A percentile compares a stretch with the other conserved stretches of the same genome.
Conservation (phyloP, 2,113 vertebrate genomes). For the Theropithecus gelada region DNA sequence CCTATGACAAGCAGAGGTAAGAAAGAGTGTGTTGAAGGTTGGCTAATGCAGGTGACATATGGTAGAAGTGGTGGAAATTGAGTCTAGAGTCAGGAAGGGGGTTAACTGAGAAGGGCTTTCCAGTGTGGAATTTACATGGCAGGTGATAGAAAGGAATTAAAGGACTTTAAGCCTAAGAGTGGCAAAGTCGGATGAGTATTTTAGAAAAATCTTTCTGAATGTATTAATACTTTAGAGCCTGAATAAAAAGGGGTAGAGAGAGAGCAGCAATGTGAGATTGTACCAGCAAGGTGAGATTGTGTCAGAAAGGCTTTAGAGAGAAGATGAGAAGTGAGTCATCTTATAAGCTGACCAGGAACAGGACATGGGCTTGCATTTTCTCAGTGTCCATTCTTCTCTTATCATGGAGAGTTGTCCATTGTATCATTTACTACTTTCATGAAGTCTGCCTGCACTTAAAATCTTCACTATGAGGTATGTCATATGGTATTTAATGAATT, state of each 20-base stretch:
- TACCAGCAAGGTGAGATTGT: not conserved
- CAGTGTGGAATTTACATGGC: not conserved
- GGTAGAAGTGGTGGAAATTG: not conserved
- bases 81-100: not conserved
- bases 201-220: not conserved
- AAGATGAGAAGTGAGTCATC: not conserved
- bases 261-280: not conserved
- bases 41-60: accelerated
- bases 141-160: not conserved
- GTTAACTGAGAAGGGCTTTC: not conserved
- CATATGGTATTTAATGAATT: not conserved
- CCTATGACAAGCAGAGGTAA: not conserved
- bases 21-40: not conserved
- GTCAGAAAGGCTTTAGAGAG: not conserved
- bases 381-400: not conserved
- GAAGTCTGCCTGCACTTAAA: not conserved
- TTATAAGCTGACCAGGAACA: not conserved
- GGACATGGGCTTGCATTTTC: not conserved
- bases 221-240: not conserved
- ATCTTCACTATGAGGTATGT: not conserved
- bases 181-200: not conserved
- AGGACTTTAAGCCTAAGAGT: not conserved
- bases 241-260: not conserved
- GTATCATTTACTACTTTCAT: not conserved
- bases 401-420: not conserved